Conservation (phyloP, 2,888 invertebrate species). For the Venusia cambrica region DNA sequence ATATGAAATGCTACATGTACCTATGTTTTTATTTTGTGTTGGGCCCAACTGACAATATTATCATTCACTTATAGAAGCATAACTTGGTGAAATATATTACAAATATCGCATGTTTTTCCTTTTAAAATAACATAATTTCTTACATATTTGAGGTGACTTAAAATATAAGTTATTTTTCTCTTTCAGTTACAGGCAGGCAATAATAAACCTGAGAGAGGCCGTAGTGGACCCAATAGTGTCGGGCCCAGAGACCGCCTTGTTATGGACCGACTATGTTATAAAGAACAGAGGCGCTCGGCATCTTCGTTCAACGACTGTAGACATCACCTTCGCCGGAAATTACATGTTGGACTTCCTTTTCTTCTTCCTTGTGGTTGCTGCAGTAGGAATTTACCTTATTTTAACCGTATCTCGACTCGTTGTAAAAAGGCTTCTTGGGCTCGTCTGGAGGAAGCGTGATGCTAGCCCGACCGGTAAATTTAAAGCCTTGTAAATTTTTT, state of each 20-base stretch:
- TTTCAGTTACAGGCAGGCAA: constrained; percentile 60
- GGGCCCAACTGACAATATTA: too few species aligned
- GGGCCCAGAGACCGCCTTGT: constrained; percentile 69
- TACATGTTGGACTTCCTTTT: constrained; percentile 57
- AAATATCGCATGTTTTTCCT: too few species aligned
- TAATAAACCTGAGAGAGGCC: constrained; percentile 44
- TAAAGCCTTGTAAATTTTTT: constrained; percentile 55
- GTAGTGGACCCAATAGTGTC: constrained; percentile 55
- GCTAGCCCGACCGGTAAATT: constrained; percentile 48
- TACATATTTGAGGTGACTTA: too few species aligned
- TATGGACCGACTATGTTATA: constrained; percentile 79
- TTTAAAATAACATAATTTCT: too few species aligned
- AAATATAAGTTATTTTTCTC: constrained; percentile 12
- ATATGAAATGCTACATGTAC: too few species aligned
- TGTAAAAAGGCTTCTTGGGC: constrained; percentile 41
- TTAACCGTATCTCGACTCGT: constrained; percentile 38
- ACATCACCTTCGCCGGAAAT: constrained; percentile 56
- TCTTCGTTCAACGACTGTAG: constrained; percentile 63
- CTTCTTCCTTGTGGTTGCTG: constrained; percentile 33
- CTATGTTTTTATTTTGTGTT: too few species aligned
- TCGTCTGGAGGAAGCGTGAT: constrained; percentile 27
- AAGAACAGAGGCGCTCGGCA: constrained; percentile 65
- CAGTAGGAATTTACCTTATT: constrained; percentile 33
- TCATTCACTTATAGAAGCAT: too few species aligned
- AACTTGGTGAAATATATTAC: too few species aligned